Percentiles rank a stretch among this genome's conserved stretches.
Conservation (phyloP, 2,797 vertebrate species). For the Sphenopsis melanotis region DNA sequence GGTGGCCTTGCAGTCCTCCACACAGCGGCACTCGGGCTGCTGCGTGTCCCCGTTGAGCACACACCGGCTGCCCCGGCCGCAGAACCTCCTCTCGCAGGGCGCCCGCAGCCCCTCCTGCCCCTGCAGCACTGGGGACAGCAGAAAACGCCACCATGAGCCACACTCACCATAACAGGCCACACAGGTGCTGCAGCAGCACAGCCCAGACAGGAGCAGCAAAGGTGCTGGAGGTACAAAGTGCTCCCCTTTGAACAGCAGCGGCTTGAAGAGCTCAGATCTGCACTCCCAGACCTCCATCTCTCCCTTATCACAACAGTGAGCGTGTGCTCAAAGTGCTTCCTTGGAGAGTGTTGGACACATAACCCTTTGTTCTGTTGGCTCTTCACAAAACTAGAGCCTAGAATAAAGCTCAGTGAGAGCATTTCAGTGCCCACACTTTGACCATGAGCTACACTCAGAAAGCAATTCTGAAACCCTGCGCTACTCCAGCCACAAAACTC, state of each 20-base stretch:
- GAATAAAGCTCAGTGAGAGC: neutral
- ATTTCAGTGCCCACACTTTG: neutral
- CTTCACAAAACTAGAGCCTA: neutral
- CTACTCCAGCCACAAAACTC: neutral
- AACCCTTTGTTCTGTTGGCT: neutral
- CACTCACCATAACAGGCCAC: fast-evolving
- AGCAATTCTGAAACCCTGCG: neutral
- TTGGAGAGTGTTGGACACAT: fast-evolving
- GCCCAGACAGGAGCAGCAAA: neutral
- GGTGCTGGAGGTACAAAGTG: neutral
- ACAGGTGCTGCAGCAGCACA: neutral
- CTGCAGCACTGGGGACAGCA: constrained; percentile 62
- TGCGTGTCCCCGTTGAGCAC: constrained; percentile 75
- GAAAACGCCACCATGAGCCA: neutral
- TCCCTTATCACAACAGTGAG: fast-evolving
- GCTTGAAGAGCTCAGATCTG: neutral
- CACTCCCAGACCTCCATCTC: neutral
- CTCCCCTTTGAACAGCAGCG: neutral
- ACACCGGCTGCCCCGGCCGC: constrained; percentile 84
- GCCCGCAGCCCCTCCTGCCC: constrained; percentile 52
- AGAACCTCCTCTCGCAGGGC: constrained; percentile 81
- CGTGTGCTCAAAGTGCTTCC: fast-evolving
- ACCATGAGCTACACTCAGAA: neutral
- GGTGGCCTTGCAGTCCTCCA: constrained; percentile 82
- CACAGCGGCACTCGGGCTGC: constrained; percentile 83